Evolutionary conservation across 2,888 invertebrate genomes (phyloP).

Genomic region (Cerceris ruficornis): DNA sequence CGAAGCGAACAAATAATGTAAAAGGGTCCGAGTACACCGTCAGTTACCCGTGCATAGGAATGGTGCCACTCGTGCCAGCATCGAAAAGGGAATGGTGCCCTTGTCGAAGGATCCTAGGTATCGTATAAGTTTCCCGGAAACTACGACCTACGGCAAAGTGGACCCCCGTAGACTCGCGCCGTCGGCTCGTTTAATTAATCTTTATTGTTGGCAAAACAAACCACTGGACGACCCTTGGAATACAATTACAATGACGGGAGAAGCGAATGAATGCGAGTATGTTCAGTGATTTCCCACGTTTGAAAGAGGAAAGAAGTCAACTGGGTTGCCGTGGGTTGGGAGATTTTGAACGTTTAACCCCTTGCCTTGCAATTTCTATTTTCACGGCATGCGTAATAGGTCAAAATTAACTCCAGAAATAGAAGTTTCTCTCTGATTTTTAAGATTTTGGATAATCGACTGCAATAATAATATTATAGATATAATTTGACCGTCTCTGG

Average conservation of each 20-base stretch:
- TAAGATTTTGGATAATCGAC: no score
- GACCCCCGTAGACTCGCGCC: conserved; percentile 36
- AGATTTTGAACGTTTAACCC: no score
- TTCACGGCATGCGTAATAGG: no score
- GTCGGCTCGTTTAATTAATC: conserved; percentile 60
- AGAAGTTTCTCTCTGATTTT: no score
- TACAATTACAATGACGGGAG: neutral
- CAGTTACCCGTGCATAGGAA: conserved; percentile 6
- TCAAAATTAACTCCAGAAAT: no score
- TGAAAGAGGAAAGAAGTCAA: no score
- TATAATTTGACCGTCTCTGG: no score
- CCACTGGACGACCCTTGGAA: conserved; percentile 26
- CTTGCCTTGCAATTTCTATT: no score
- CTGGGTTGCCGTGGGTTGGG: no score
- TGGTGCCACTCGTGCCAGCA: conserved; percentile 4
- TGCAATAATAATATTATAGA: no score
- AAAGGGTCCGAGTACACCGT: conserved; percentile 20
- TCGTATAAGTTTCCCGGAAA: conserved; percentile 13
- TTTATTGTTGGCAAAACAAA: conserved; percentile 75
- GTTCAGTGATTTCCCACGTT: neutral
- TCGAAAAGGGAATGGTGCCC: conserved; percentile 1
- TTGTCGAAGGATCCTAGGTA: conserved; percentile 1
- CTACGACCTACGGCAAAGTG: neutral
- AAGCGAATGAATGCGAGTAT: conserved; percentile 8
- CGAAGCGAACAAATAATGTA: conserved; percentile 12